Conservation (phyloP, 1,140 invertebrate species). For the Stegodyphus dumicola region DNA sequence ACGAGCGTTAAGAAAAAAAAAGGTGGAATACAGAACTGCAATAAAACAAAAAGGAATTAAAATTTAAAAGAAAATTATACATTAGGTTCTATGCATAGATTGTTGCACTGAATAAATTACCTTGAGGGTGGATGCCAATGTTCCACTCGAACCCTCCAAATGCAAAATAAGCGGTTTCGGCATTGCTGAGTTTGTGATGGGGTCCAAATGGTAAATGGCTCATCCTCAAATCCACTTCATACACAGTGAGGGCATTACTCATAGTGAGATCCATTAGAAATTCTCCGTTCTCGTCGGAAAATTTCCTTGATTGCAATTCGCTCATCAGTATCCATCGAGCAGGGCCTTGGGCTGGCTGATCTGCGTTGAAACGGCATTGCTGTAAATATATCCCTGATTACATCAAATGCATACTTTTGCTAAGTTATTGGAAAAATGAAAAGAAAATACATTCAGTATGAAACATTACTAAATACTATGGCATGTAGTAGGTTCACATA, state of each 20-base stretch:
- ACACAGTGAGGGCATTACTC: conserved; percentile 81
- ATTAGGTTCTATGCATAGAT: too few relatives aligned
- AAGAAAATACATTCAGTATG: too few relatives aligned
- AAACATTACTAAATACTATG: too few relatives aligned
- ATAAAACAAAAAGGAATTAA: too few relatives aligned
- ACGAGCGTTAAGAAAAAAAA: too few relatives aligned
- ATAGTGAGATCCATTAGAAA: conserved; percentile 85
- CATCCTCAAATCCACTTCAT: conserved; percentile 77
- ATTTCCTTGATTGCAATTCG: conserved; percentile 79
- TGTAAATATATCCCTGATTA: neutral
- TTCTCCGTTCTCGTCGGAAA: conserved; percentile 85
- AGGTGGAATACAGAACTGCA: too few relatives aligned
- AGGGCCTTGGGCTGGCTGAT: conserved; percentile 73
- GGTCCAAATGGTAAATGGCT: conserved; percentile 68
- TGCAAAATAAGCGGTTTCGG: conserved; percentile 79
- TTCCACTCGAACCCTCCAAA: conserved; percentile 90
- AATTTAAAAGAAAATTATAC: too few relatives aligned
- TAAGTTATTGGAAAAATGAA: too few relatives aligned
- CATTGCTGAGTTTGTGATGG: conserved; percentile 66
- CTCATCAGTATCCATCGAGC: conserved; percentile 82
- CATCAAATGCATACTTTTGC: neutral
- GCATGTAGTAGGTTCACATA: too few relatives aligned
- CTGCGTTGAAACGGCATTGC: conserved; percentile 75
- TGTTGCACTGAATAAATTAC: neutral
- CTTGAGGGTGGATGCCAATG: conserved; percentile 77